Percentiles rank a stretch among this genome's conserved stretches.
phyloP scores from a whole-genome alignment of 2,797 vertebrate genomes.

The Lepilemur ruficaudatus region DNA sequence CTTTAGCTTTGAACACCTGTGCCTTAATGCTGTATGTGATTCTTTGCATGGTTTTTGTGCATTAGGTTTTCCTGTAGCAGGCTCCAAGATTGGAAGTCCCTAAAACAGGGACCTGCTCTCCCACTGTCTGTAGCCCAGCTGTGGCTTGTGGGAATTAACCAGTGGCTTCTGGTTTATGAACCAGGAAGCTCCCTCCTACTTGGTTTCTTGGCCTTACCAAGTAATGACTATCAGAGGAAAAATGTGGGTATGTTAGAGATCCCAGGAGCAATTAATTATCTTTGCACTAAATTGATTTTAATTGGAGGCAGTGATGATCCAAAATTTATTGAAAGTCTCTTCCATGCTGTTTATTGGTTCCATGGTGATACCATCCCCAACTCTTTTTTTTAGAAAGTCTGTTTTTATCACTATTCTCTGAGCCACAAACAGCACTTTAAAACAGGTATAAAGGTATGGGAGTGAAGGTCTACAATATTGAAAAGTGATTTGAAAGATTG shows the following conservation, averaged over 20 bases:
- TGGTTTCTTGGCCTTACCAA: neutral
- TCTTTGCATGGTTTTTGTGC: neutral
- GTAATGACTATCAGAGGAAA: neutral
- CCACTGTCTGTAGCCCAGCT: neutral
- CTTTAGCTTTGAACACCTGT: neutral
- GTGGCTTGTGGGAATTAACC: neutral
- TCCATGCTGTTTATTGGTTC: neutral
- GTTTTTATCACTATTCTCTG: neutral
- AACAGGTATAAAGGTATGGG: neutral
- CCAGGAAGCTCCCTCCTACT: neutral
- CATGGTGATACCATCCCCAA: neutral
- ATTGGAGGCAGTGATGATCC: neutral
- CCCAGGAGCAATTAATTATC: neutral
- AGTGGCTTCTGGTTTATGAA: neutral
- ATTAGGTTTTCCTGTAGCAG: neutral
- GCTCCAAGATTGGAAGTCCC: neutral
- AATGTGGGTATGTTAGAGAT: neutral
- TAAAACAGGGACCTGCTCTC: neutral
- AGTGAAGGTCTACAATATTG: neutral
- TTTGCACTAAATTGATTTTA: constrained; percentile 5
- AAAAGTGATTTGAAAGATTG: neutral
- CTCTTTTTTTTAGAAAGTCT: neutral
- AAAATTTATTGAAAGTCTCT: neutral
- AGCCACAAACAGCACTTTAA: neutral
- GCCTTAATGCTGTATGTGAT: neutral